Conservation (phyloP, 2,113 vertebrate species). For the Tetrao urogallus region DNA sequence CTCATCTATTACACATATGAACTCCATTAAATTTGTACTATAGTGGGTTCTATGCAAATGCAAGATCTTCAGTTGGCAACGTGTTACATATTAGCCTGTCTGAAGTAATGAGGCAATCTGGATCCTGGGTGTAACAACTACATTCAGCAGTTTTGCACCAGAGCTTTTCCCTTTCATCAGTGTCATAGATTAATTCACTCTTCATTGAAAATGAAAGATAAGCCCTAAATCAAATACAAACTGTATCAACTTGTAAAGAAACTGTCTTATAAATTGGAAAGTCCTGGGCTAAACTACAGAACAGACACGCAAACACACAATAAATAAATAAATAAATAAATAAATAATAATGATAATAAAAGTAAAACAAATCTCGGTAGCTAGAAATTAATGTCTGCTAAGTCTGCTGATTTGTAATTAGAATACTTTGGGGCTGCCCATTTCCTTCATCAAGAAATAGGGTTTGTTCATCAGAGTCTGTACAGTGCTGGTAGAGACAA, state of each 20-base stretch:
- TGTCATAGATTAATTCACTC: background rate
- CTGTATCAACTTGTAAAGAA: background rate
- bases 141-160: background rate
- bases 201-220: conserved; percentile 21
- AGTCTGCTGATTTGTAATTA: background rate
- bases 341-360: background rate
- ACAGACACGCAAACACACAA: background rate
- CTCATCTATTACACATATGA: background rate
- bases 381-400: background rate
- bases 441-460: background rate
- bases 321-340: background rate
- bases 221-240: background rate
- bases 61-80: background rate
- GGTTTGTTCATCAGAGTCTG: background rate
- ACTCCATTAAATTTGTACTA: background rate
- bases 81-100: background rate
- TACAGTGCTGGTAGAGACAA: background rate
- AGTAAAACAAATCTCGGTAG: background rate
- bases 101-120: background rate
- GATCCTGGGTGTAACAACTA: background rate
- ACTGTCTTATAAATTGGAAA: background rate
- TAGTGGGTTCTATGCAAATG: background rate
- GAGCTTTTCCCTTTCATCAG: conserved; percentile 8
- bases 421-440: background rate
- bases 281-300: background rate